phyloP scores from a whole-genome alignment of 2,888 invertebrate genomes.

The Ceraclea dissimilis region DNA sequence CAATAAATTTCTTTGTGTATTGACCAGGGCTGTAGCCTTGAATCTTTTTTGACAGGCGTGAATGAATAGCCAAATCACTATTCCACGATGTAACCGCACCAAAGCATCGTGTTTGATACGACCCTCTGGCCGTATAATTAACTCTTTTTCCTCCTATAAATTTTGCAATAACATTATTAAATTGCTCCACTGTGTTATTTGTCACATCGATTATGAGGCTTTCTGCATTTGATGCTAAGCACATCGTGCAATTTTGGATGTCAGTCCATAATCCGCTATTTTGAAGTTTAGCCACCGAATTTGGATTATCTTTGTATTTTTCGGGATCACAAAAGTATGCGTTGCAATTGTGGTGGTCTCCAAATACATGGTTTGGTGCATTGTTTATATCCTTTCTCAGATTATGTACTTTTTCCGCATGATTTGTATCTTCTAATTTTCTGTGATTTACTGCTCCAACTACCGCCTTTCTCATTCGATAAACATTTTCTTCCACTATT shows the following conservation, averaged over 20 bases:
- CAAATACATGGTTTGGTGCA: not conserved
- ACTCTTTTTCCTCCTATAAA: not conserved
- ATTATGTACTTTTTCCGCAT: not conserved
- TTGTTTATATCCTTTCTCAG: not conserved
- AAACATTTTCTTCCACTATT: not conserved
- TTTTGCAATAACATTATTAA: not conserved
- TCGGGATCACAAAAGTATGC: not conserved
- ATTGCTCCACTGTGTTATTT: not conserved
- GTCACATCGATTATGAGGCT: not conserved
- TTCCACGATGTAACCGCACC: not conserved
- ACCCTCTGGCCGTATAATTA: not conserved
- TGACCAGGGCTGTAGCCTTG: not conserved
- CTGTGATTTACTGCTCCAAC: not conserved
- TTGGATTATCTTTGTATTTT: not conserved
- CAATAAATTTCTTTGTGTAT: not conserved
- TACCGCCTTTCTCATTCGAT: not conserved
- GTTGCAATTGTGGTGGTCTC: not conserved
- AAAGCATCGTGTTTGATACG: not conserved
- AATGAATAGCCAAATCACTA: not conserved
- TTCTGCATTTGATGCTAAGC: not conserved
- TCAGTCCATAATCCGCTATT: not conserved
- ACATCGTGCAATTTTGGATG: not conserved
- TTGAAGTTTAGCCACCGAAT: not conserved
- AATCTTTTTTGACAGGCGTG: not conserved
- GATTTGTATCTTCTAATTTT: not conserved